Conservation (phyloP, 2,113 vertebrate genomes). For the Centrocercus urophasianus region DNA sequence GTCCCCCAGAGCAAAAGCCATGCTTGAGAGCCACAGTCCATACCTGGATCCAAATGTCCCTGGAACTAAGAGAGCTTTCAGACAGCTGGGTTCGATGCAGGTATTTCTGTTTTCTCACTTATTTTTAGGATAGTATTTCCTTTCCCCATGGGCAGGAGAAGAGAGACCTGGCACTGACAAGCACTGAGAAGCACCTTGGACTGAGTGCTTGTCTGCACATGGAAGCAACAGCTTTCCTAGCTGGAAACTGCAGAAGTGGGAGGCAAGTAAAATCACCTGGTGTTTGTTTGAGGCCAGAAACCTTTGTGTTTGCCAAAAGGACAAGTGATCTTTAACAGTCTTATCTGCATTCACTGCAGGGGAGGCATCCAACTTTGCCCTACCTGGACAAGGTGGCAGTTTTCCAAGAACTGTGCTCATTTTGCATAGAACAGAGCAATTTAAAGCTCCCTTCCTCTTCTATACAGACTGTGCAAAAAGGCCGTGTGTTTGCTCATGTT, state of each 20-base stretch:
- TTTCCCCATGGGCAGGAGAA: background rate
- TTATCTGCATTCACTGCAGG: background rate
- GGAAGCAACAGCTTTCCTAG: background rate
- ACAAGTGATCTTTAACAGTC: conserved; percentile 19
- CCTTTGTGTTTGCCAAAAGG: conserved; percentile 16
- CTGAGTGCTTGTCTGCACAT: background rate
- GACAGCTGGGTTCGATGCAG: background rate
- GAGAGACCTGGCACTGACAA: background rate
- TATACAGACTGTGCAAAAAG: background rate
- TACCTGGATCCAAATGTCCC: background rate
- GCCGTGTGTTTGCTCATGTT: background rate
- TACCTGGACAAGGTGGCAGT: background rate
- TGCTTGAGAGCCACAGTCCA: background rate
- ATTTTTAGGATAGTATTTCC: background rate
- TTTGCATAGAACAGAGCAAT: background rate
- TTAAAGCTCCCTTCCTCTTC: background rate
- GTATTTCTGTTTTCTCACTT: background rate
- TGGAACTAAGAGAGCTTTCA: background rate
- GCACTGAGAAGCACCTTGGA: background rate
- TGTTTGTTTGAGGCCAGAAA: conserved; percentile 10
- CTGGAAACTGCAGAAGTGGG: background rate
- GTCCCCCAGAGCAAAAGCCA: background rate
- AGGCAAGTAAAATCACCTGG: background rate
- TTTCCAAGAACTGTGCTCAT: conserved; percentile 3
- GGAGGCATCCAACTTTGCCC: background rate